A percentile compares a stretch with the other conserved stretches of the same genome.
Conservation (phyloP, 2,888 invertebrate genomes). For the Trachelus tabidus region DNA sequence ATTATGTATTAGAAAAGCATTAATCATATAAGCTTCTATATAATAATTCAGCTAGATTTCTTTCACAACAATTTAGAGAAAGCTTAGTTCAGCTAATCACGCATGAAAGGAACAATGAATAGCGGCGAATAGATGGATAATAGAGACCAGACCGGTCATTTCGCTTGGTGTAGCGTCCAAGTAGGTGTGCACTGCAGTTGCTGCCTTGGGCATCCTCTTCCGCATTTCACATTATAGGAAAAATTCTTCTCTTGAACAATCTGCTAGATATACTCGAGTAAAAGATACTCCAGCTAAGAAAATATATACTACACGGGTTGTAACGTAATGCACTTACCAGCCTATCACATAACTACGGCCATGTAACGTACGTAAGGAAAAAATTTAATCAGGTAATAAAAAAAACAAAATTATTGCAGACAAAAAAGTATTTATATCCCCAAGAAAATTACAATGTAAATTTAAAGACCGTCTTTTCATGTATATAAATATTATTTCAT, state of each 20-base stretch:
- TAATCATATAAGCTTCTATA: not conserved
- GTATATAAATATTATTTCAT: not conserved
- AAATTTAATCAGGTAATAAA: not conserved
- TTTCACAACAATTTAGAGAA: not conserved
- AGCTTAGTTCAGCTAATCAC: constrained; percentile 4
- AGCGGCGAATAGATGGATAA: not conserved
- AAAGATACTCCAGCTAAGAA: constrained; percentile 20
- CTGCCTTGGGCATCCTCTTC: constrained; percentile 43
- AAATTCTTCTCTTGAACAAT: constrained; percentile 31
- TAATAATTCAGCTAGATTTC: not conserved
- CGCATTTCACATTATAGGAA: constrained; percentile 44
- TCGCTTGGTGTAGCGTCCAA: not conserved
- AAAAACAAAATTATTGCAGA: not conserved
- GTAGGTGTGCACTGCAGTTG: not conserved
- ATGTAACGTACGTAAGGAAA: not conserved
- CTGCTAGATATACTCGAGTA: constrained; percentile 30
- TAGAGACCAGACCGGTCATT: constrained; percentile 3
- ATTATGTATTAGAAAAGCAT: not conserved
- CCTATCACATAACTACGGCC: not conserved
- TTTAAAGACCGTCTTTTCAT: not conserved
- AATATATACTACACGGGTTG: not conserved
- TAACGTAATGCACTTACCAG: constrained; percentile 3
- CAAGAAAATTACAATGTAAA: not conserved
- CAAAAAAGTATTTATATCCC: not conserved
- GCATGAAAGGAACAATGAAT: constrained; percentile 6